Evolutionary conservation across 2,888 invertebrate genomes (phyloP), one percentile per base, ranked within the genome.

Genomic region (Protophormia terraenovae): DNA sequence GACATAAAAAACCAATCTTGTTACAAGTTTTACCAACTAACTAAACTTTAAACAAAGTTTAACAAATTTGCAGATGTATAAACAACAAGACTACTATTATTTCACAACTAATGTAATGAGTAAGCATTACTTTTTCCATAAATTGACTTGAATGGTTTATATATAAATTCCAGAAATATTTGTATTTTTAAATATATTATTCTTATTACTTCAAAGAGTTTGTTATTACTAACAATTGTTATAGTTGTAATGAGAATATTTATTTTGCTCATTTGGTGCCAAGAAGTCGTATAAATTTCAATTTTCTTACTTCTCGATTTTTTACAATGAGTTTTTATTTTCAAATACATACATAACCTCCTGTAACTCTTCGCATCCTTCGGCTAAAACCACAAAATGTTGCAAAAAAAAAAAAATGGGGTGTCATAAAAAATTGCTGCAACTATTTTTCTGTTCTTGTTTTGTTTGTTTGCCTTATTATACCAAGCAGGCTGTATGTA

Each of bases 231-330:
- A 32, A 10, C 8, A 60, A 19, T 60, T 60, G 60, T 29, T 3
- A 10, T 32, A 60, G 16, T 60, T 19, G 27, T 32, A 32, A 32
- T 16, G 47, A 16, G 35, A 27, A 27, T 66, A 27, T 41, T 78
- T 41, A 38, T 45, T 41, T 32, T 19, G 64, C 12, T 76, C 53
- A 32, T 77, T 78, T 78, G 82, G 86, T 82, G 84, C 81, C 84
- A 82, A 82, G 81, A 84, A 84, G 79, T 82, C 81, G 71, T 72
- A 77, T 53, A 76, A 86, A 87, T 29, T 73, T 73, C 32, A 32
- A 67, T 66, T 58, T 67, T 32, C 45, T 47, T 60, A 32, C 47
- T 67, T 29, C 29, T 47, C 41, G n/a, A n/a, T n/a, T n/a, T n/a
- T n/a, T n/a, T n/a, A n/a, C n/a, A n/a, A n/a, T n/a, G n/a, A 32